Conservation (phyloP, 2,888 invertebrate genomes). For the Macrophya annulata region DNA sequence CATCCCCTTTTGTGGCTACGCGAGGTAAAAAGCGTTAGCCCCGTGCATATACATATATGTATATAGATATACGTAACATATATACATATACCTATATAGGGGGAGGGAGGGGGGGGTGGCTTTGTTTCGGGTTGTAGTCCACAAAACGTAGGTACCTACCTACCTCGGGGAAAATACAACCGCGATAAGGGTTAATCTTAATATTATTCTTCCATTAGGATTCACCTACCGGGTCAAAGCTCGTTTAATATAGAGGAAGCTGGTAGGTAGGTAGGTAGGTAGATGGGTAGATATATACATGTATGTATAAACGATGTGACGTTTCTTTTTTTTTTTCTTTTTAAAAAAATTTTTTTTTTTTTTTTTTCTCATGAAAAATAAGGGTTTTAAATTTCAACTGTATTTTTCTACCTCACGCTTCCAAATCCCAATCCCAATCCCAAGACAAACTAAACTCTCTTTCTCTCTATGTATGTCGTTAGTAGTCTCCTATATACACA, state of each 20-base stretch:
- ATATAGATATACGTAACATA: neutral
- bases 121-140: constrained; percentile 10
- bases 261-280: neutral
- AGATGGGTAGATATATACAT: neutral
- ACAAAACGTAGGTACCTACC: constrained; percentile 14
- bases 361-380: neutral
- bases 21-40: constrained; percentile 1
- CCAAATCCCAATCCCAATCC: neutral
- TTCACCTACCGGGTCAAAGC: constrained; percentile 49
- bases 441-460: neutral
- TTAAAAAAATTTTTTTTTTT: neutral
- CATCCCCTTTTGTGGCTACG: constrained; percentile 25
- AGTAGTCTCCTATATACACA: neutral
- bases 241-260: constrained; percentile 22
- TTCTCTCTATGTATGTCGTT: neutral
- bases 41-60: neutral
- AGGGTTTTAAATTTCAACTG: neutral
- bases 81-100: neutral
- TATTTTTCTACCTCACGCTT: neutral
- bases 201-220: constrained; percentile 54
- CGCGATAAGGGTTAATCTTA: constrained; percentile 53
- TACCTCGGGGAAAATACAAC: constrained; percentile 32
- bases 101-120: neutral
- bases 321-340: neutral
- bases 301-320: neutral